Conservation (phyloP, 2,888 invertebrate genomes). For the Trachelus iudaicus region DNA sequence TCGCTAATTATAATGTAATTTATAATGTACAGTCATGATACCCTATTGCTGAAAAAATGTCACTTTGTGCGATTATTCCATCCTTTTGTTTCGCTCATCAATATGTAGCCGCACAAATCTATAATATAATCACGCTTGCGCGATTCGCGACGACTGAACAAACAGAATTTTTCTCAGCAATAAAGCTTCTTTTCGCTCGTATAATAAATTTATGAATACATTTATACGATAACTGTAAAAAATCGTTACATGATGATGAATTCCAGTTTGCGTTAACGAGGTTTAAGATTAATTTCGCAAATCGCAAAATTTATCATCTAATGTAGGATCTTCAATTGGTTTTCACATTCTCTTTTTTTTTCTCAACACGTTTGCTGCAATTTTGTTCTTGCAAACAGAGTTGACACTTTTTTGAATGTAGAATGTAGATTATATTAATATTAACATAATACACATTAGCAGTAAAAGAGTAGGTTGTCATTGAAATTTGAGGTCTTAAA, state of each 20-base stretch:
- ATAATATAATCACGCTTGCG: background rate
- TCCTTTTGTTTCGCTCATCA: background rate
- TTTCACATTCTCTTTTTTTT: background rate
- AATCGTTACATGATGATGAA: background rate
- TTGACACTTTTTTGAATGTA: background rate
- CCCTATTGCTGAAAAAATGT: constrained; percentile 11
- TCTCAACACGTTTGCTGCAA: background rate
- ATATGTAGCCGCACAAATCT: background rate
- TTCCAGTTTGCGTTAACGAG: background rate
- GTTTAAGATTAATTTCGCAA: background rate
- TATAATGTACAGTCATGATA: constrained; percentile 11
- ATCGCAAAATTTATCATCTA: background rate
- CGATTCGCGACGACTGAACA: background rate
- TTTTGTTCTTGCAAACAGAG: background rate
- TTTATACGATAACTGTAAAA: background rate
- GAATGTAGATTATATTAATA: background rate
- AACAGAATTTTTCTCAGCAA: background rate
- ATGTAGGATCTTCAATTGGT: background rate
- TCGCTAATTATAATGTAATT: constrained; percentile 12
- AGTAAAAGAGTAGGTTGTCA: background rate
- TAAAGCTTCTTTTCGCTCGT: background rate
- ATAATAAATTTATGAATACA: background rate
- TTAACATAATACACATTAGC: background rate
- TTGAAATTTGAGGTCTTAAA: background rate
- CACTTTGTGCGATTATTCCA: background rate